Evolutionary conservation across 1,140 invertebrate genomes (phyloP).

Genomic region (Lethrus apterus): DNA sequence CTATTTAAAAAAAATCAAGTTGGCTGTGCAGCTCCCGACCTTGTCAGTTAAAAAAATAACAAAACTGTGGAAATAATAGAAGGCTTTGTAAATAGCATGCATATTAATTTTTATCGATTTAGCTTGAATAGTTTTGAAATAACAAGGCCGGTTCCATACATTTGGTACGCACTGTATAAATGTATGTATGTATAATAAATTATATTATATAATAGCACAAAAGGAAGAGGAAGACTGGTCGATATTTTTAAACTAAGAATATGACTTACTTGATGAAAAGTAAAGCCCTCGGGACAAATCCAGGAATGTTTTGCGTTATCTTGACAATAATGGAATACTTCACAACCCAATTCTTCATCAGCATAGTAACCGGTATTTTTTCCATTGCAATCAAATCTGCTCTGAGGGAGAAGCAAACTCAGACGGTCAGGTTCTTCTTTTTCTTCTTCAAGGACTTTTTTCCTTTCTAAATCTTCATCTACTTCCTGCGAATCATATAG

Average conservation of each 20-base stretch:
- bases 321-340: conserved; percentile 92
- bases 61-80: no score
- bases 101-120: no score
- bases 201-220: no score
- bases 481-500: neutral
- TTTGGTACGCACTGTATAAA: no score
- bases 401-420: conserved; percentile 68
- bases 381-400: conserved; percentile 71
- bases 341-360: conserved; percentile 79
- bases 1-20: no score
- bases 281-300: conserved; percentile 87
- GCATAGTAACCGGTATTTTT: conserved; percentile 87
- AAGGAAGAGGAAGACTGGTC: neutral
- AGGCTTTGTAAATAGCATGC: no score
- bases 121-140: no score
- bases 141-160: no score
- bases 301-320: conserved; percentile 85
- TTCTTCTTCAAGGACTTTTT: conserved; percentile 62
- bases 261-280: conserved; percentile 73
- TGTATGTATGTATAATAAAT: no score
- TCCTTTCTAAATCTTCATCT: conserved; percentile 15
- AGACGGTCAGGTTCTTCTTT: conserved; percentile 81
- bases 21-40: no score
- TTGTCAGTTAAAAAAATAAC: no score
- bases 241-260: neutral